Evolutionary conservation across 1,140 invertebrate species (phyloP).

Genomic region (Lepidostoma basale): DNA sequence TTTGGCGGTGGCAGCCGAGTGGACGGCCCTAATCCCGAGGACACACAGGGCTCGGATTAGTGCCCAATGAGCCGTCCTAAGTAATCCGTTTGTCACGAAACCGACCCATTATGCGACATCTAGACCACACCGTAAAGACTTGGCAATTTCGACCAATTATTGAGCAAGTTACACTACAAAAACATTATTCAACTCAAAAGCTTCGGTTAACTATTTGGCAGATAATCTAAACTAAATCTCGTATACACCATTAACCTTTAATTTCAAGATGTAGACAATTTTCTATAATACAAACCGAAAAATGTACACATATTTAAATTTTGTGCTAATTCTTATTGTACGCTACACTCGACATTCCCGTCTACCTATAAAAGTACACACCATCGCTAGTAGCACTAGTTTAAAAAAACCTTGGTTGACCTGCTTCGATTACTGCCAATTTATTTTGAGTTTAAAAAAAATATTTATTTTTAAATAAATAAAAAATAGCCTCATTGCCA

Average conservation of each 20-base stretch:
- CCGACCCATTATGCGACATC: slow-evolving; percentile 10
- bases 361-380: too few relatives aligned
- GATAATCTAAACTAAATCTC: slow-evolving; percentile 18
- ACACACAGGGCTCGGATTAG: slow-evolving; percentile 20
- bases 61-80: slow-evolving; percentile 14
- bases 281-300: too few relatives aligned
- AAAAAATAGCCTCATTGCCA: too few relatives aligned
- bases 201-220: neutral
- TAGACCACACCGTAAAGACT: slow-evolving; percentile 11
- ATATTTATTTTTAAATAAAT: too few relatives aligned
- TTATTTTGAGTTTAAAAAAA: too few relatives aligned
- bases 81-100: slow-evolving; percentile 32
- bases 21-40: slow-evolving; percentile 21
- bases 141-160: neutral
- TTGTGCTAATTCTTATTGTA: too few relatives aligned
- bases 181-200: neutral
- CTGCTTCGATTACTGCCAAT: too few relatives aligned
- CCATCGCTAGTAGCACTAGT: too few relatives aligned
- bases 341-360: too few relatives aligned
- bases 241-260: neutral
- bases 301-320: too few relatives aligned
- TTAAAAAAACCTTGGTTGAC: too few relatives aligned
- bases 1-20: slow-evolving; percentile 12
- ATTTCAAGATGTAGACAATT: too few relatives aligned
- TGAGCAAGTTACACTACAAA: neutral